phyloP scores from a whole-genome alignment of 2,113 vertebrate species.

The Anhinga anhinga region DNA sequence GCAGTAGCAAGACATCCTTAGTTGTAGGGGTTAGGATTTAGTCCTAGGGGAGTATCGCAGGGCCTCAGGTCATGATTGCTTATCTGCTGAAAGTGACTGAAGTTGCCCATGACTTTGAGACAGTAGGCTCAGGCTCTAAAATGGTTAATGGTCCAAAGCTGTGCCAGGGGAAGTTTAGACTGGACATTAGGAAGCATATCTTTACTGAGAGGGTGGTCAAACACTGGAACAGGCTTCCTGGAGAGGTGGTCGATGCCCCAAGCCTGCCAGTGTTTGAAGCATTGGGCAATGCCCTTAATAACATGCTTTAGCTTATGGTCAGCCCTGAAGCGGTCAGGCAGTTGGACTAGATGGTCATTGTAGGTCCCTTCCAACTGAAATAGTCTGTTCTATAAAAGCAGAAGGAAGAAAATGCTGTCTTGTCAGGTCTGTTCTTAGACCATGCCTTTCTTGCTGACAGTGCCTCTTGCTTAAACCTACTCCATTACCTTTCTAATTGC shows the following conservation, averaged over 20 bases:
- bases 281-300: neutral
- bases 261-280: neutral
- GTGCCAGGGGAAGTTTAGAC: neutral
- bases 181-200: neutral
- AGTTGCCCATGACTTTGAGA: neutral
- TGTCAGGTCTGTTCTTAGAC: neutral
- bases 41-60: fast-evolving
- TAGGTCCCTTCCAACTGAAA: neutral
- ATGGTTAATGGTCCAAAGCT: neutral
- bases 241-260: neutral
- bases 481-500: neutral
- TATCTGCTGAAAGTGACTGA: neutral
- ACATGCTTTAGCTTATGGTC: neutral
- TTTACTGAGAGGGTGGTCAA: neutral
- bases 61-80: neutral
- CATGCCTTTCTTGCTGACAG: neutral
- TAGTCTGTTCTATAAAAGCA: neutral
- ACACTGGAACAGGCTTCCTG: neutral
- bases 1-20: neutral
- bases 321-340: neutral
- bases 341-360: neutral
- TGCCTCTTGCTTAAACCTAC: neutral
- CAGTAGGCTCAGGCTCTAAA: neutral
- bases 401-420: neutral
- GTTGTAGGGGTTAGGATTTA: neutral